A percentile compares a stretch with the other conserved stretches of the same genome.
phyloP scores from a whole-genome alignment of 2,113 vertebrate species.

The Speoplatyrhinus poulsoni region DNA sequence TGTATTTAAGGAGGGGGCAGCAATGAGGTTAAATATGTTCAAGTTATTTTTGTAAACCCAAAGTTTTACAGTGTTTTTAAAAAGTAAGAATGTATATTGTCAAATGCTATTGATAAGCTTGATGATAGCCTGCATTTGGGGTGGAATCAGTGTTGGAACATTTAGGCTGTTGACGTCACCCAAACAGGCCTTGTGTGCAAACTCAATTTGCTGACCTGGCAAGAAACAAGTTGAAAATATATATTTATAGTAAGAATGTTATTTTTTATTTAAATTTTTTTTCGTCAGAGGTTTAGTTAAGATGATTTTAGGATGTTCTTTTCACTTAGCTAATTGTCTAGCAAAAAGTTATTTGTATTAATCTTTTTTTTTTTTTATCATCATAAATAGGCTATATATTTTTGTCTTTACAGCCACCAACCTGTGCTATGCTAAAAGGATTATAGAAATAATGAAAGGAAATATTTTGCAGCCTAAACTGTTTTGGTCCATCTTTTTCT shows the following conservation, averaged over 20 bases:
- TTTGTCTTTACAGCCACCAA: constrained; percentile 37
- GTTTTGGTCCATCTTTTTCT: constrained; percentile 27
- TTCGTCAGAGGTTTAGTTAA: constrained; percentile 68
- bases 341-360: constrained; percentile 53
- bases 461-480: constrained; percentile 3
- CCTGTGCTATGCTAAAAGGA: constrained; percentile 37
- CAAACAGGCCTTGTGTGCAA: constrained; percentile 47
- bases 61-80: constrained; percentile 78
- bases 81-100: constrained; percentile 74
- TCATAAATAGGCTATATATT: constrained; percentile 16
- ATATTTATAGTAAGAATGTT: constrained; percentile 72
- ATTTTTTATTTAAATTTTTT: constrained; percentile 57
- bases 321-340: constrained; percentile 61
- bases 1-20: constrained; percentile 62
- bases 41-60: constrained; percentile 80
- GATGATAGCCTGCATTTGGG: constrained; percentile 35
- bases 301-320: constrained; percentile 70
- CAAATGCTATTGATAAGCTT: constrained; percentile 36
- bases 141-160: constrained; percentile 42
- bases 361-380: constrained; percentile 9
- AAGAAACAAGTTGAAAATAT: constrained; percentile 67
- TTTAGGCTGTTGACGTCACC: constrained; percentile 36
- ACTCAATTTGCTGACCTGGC: constrained; percentile 65
- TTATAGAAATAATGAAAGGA: background rate
- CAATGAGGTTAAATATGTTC: constrained; percentile 65